Evolutionary conservation across 2,888 invertebrate species (phyloP), one percentile per base, ranked within the genome.

Genomic region (Aromia moschata): DNA sequence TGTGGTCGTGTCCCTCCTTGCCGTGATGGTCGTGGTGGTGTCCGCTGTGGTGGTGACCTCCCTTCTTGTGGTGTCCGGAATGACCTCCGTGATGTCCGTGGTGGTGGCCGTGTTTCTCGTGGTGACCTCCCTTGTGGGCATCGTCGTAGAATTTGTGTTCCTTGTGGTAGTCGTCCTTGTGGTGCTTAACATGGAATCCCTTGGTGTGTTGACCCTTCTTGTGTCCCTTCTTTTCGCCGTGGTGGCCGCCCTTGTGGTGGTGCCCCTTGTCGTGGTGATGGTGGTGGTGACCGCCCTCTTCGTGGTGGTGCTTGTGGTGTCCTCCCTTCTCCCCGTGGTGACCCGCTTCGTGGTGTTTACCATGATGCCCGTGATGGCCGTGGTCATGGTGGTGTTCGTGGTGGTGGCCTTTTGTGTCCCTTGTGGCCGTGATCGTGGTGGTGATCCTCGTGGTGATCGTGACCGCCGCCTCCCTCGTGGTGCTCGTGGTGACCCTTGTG

Each of bases 101-200:
- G 81, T 89, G 89, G 77, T 90, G 87, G 11, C 92, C 93, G 72
- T 90, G 89, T 74, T 93, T 93, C 79, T 88, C 87, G 76, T 93
- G 92, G 74, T 92, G 89, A 0, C 93, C 93, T 2, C 90, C 91
- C 76, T 93, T 92, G 80, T 93, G 91, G 79, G 89, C 89, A 77
- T 93, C 92, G 75, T 93, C 93, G 81, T 93, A 93, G 84, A 93
- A 93, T 79, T 93, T 93, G 79, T 92, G 92, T 74, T 92, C 90
- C 79, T 93, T 93, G 74, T 92, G 89, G 76, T 90, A 93, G 76
- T 93, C 93, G 74, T 93, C 93, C 76, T 94, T 94, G 80, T 93
- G 91, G 36, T 90, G 89, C 74, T 93, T 92, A 78, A 92, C 90
- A 74, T 93, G 93, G 79, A 88, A 93, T 7, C 93, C 93, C 59